These are phyloP conservation scores for Sebastes hopkinsi DNA, from an alignment of 2,797 vertebrate species.

Conservation along the genomic window DNA sequence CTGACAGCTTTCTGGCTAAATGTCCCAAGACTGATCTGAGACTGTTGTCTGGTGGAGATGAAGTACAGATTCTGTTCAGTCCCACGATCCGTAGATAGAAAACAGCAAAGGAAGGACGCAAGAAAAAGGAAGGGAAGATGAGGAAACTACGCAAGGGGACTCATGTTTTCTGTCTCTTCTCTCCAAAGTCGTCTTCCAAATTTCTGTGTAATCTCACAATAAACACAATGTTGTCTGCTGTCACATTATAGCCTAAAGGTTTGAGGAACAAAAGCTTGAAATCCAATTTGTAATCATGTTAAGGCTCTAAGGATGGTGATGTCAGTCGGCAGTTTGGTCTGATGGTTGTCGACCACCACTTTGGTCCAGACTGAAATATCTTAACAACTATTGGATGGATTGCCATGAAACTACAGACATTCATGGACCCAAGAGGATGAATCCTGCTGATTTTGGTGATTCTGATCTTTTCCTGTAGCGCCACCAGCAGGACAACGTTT, in stretches of 20 bases:
- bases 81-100: not conserved
- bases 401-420: not conserved
- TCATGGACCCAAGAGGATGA: not conserved
- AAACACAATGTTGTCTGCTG: not conserved
- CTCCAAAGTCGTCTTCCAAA: not conserved
- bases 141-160: not conserved
- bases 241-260: not conserved
- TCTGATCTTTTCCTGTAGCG: fast-evolving
- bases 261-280: not conserved
- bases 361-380: not conserved
- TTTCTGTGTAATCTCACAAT: not conserved
- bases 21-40: not conserved
- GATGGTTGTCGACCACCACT: not conserved
- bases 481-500: not conserved
- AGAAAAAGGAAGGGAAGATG: not conserved
- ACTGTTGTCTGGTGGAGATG: slow-evolving; percentile 8
- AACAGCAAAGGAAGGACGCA: not conserved
- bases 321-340: too few relatives aligned
- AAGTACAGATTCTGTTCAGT: not conserved
- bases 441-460: not conserved
- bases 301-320: not conserved
- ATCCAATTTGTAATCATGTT: not conserved
- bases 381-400: not conserved
- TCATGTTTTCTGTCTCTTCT: not conserved
- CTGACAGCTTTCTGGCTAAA: not conserved